A percentile compares a stretch with the other conserved stretches of the same genome.
Conservation (phyloP, 2,797 vertebrate species). For the Malacoctenus gilli region DNA sequence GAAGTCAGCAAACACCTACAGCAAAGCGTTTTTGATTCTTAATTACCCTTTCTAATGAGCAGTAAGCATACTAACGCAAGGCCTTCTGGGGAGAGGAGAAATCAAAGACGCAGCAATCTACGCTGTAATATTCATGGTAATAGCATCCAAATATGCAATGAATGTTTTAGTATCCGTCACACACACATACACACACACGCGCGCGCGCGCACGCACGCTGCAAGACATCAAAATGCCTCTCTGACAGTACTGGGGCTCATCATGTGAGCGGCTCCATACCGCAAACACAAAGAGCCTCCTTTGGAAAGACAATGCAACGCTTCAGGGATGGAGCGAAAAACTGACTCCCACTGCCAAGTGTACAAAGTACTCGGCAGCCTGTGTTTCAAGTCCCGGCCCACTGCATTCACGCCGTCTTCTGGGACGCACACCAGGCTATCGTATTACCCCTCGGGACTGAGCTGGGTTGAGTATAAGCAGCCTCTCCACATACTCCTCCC, state of each 20-base stretch:
- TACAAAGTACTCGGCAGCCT: constrained; percentile 63
- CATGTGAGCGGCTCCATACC: constrained; percentile 62
- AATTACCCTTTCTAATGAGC: constrained; percentile 55
- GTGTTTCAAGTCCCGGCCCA: constrained; percentile 55
- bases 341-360: constrained; percentile 66
- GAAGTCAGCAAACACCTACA: constrained; percentile 44
- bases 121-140: constrained; percentile 55
- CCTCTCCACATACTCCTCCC: constrained; percentile 3
- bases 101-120: constrained; percentile 40
- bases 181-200: constrained; percentile 33
- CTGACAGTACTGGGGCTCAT: constrained; percentile 65
- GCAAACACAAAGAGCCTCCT: constrained; percentile 65
- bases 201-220: constrained; percentile 35
- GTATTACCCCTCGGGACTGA: constrained; percentile 35
- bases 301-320: constrained; percentile 74
- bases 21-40: constrained; percentile 14
- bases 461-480: constrained; percentile 48
- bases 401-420: constrained; percentile 48
- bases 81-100: constrained; percentile 29
- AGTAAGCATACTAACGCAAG: constrained; percentile 38
- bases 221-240: constrained; percentile 64
- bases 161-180: constrained; percentile 57
- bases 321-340: constrained; percentile 67
- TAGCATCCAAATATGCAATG: constrained; percentile 63
- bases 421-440: constrained; percentile 41